Conservation (phyloP, 1,140 invertebrate species). For the Trinorchestia longiramus region DNA sequence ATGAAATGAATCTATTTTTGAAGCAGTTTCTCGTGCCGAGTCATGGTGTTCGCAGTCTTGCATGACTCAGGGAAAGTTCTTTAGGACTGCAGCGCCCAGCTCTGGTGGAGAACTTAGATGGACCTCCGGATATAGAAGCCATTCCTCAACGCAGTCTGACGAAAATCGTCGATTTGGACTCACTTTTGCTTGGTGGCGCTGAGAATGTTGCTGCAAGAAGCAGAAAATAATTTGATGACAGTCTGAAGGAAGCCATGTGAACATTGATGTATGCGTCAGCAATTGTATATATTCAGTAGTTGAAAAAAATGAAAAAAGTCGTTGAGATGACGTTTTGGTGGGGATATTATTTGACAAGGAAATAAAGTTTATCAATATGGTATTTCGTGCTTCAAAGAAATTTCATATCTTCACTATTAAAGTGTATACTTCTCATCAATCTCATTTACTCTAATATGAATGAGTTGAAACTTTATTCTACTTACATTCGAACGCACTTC, state of each 20-base stretch:
- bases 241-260: not conserved
- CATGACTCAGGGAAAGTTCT: slow-evolving; percentile 15
- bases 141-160: not conserved
- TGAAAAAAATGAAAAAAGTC: not conserved
- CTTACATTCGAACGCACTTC: too few relatives aligned
- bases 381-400: not conserved
- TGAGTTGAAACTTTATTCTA: too few relatives aligned
- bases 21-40: not conserved
- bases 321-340: not conserved
- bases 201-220: not conserved
- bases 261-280: not conserved
- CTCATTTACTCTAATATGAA: too few relatives aligned
- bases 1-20: not conserved
- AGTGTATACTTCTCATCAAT: too few relatives aligned
- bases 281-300: not conserved
- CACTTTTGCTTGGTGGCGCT: not conserved
- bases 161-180: not conserved
- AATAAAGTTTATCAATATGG: not conserved
- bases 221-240: not conserved
- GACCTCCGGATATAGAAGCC: not conserved
- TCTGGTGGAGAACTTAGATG: not conserved
- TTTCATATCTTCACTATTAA: too few relatives aligned
- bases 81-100: not conserved
- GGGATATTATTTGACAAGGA: not conserved
- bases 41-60: not conserved